Base-by-base conservation (phyloP, 2,113 vertebrate species). In the Crotalus helleri region DNA sequence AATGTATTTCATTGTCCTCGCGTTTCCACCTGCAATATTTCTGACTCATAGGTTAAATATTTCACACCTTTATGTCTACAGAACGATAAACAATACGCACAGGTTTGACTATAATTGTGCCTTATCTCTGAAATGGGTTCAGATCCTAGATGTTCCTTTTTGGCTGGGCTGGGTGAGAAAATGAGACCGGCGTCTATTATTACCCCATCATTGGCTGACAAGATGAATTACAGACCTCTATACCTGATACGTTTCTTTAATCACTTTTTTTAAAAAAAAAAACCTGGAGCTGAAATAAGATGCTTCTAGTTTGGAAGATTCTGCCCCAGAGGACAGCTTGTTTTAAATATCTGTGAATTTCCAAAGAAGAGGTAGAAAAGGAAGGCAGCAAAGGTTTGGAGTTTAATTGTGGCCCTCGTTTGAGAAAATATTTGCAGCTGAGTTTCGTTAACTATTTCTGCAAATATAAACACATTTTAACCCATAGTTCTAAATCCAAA, bases 201-300 rank as follows among this genome's bases (percentile, higher is more conserved):
- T 69, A 69, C 54, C 61, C 92, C 91, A 55, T 87, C 90, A 61
- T 94, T 88, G 5, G 0, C 93, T 97, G 96, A 97, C 95, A 97
- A 97, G 95, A 97, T 97, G 97, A 97, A 97, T 97, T 97, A 94
- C 92, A 97, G 95, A 96, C 96, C 95, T 97, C 94, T 96, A 94
- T 97, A 96, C 95, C 92, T 94, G 92, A 93, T 96, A 55, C 95
- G 88, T 96, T 97, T 97, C 95, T 94, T 96, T 96, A 97, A 96
- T 94, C 57, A 54, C 90, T 97, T 95, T 94, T 95, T 94, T 93
- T 57, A 59, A 92, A 39, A 39, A 39, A 39, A 39, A 39, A 39
- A 39, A 39, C 39, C 89, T 95, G 91, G 95, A 93, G 91, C 29
- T 96, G 94, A 96, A 97, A 95, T 96, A 95, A 86, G 91, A 94